These are phyloP conservation scores for Sinodicranocentrus sp. DNA, from an alignment of 2,888 invertebrate species.

Conservation along the genomic window DNA sequence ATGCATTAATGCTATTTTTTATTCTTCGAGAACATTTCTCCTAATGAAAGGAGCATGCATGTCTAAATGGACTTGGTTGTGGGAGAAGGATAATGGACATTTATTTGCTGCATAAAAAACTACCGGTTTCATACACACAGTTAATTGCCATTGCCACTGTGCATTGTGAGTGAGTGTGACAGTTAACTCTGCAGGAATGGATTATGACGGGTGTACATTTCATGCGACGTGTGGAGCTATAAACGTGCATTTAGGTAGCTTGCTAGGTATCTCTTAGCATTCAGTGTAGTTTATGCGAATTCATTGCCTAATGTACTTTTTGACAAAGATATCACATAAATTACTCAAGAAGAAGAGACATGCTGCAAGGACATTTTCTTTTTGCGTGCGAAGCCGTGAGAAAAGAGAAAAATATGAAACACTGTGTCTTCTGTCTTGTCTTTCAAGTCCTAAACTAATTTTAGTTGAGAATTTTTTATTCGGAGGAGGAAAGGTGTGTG, in stretches of 20 bases:
- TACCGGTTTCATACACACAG: neutral
- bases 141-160: conserved; percentile 4
- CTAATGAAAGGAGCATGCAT: conserved; percentile 9
- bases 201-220: neutral
- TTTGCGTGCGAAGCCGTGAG: neutral
- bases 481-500: too few relatives aligned
- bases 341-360: conserved; percentile 21
- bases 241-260: too few relatives aligned
- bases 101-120: neutral
- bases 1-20: neutral
- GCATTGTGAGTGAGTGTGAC: neutral
- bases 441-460: too few relatives aligned
- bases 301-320: conserved; percentile 16
- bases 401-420: neutral
- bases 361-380: neutral
- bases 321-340: conserved; percentile 31
- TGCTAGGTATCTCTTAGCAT: too few relatives aligned
- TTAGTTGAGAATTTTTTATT: too few relatives aligned
- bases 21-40: neutral
- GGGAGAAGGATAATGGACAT: neutral
- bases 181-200: neutral
- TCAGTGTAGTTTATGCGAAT: neutral
- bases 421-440: neutral
- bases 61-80: neutral
- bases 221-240: too few relatives aligned